These are phyloP conservation scores for Psix sp. DNA, from an alignment of 1,140 invertebrate genomes.

Conservation along the genomic window DNA sequence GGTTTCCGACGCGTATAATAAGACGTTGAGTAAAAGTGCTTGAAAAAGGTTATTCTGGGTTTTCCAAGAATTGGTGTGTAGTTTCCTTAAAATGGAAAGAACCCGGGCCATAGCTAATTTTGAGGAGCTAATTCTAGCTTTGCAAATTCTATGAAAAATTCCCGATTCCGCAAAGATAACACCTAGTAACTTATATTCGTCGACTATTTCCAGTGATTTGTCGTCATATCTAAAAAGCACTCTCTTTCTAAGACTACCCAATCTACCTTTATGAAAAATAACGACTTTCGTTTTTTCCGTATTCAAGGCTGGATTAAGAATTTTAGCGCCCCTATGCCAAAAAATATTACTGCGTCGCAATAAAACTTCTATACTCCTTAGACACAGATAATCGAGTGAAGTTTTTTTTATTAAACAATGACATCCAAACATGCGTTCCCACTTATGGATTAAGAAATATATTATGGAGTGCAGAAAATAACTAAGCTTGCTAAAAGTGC, in stretches of 20 bases:
- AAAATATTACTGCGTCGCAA: too few species aligned
- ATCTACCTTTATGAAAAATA: slow-evolving; percentile 7
- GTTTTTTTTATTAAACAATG: too few species aligned
- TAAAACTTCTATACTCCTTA: too few species aligned
- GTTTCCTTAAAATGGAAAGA: slow-evolving; percentile 5
- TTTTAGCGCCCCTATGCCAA: too few species aligned
- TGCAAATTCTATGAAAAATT: background rate
- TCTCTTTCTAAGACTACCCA: background rate
- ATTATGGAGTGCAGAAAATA: too few species aligned
- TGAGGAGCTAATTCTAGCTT: background rate
- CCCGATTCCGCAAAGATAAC: slow-evolving; percentile 1
- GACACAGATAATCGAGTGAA: too few species aligned
- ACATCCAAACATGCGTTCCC: too few species aligned
- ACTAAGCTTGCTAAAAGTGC: too few species aligned
- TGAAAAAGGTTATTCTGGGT: slow-evolving; percentile 8
- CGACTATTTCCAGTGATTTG: slow-evolving; percentile 5
- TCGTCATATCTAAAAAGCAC: background rate
- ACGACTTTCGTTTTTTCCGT: slow-evolving; percentile 3
- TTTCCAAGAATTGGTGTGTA: background rate
- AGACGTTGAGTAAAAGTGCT: slow-evolving; percentile 1
- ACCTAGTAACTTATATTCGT: slow-evolving; percentile 4
- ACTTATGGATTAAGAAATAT: too few species aligned
- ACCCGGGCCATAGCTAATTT: background rate
- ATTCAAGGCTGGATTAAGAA: too few species aligned
- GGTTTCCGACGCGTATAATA: slow-evolving; percentile 2